Evolutionary conservation across 2,113 vertebrate species (phyloP).

Genomic region (Burhinus bistriatus): DNA sequence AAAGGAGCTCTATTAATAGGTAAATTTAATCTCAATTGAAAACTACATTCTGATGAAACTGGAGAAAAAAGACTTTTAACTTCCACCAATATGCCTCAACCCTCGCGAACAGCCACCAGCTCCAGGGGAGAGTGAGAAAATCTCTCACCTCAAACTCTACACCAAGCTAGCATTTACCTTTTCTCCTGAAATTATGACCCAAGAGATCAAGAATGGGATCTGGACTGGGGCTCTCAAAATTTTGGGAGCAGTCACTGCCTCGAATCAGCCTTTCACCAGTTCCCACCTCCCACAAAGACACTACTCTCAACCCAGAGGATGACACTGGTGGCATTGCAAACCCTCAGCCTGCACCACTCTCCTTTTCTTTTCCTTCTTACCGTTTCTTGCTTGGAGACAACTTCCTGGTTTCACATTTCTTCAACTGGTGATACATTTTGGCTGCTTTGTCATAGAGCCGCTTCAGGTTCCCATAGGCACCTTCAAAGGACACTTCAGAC

Average conservation of each 20-base stretch:
- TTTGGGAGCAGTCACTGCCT: background rate
- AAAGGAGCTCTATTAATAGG: background rate
- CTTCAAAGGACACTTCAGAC: conserved; percentile 94
- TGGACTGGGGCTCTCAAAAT: background rate
- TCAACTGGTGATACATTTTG: conserved; percentile 95
- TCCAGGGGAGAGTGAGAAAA: background rate
- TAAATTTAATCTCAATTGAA: background rate
- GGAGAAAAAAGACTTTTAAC: background rate
- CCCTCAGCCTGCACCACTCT: background rate
- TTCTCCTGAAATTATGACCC: background rate
- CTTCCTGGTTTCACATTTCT: conserved; percentile 90
- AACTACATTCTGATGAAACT: background rate
- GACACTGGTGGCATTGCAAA: background rate
- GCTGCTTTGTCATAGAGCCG: conserved; percentile 94
- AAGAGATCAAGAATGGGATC: background rate
- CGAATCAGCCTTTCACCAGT: accelerated
- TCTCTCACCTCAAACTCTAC: background rate
- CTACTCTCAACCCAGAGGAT: background rate
- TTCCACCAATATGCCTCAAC: background rate
- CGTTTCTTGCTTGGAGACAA: conserved; percentile 90
- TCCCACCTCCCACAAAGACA: background rate
- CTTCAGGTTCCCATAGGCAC: conserved; percentile 93
- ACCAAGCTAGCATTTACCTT: background rate
- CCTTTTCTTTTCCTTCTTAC: conserved; percentile 57
- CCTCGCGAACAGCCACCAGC: background rate